These are phyloP conservation scores for Protaetia brevitarsis DNA, from an alignment of 1,140 invertebrate genomes.

Conservation along the genomic window DNA sequence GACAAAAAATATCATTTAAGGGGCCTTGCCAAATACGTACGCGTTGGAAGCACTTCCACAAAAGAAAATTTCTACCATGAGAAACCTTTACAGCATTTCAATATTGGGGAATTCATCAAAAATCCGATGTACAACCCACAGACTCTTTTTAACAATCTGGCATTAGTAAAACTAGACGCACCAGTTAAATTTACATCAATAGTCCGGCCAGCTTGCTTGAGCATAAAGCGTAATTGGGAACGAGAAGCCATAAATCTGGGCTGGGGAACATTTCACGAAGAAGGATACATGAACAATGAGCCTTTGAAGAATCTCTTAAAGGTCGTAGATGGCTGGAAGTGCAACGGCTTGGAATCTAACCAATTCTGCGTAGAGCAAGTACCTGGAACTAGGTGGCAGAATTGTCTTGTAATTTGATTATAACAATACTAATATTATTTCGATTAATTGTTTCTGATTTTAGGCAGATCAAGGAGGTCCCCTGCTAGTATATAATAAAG, in stretches of 20 bases:
- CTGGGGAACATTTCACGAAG: not conserved
- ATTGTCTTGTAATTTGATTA: conserved; percentile 5
- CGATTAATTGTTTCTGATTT: not conserved
- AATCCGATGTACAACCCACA: not conserved
- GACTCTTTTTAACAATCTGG: not conserved
- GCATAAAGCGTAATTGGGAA: not conserved
- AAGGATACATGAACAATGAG: not conserved
- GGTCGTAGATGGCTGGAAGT: not conserved
- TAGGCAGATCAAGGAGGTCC: conserved; percentile 61
- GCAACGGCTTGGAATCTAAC: not conserved
- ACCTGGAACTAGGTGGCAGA: not conserved
- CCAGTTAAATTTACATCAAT: not conserved
- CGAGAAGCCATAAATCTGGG: not conserved
- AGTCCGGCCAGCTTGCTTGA: not conserved
- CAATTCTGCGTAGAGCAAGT: not conserved
- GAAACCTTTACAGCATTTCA: not conserved
- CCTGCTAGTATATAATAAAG: conserved; percentile 53
- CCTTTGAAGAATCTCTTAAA: not conserved
- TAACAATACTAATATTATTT: not conserved
- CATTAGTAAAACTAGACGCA: not conserved
- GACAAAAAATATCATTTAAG: not conserved
- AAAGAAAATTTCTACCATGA: conserved; percentile 8
- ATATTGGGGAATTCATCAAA: not conserved
- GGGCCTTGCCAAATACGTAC: not conserved
- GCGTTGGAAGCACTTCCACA: not conserved